These are phyloP conservation scores for Ormia ochracea DNA, from an alignment of 2,888 invertebrate genomes.

Conservation along the genomic window DNA sequence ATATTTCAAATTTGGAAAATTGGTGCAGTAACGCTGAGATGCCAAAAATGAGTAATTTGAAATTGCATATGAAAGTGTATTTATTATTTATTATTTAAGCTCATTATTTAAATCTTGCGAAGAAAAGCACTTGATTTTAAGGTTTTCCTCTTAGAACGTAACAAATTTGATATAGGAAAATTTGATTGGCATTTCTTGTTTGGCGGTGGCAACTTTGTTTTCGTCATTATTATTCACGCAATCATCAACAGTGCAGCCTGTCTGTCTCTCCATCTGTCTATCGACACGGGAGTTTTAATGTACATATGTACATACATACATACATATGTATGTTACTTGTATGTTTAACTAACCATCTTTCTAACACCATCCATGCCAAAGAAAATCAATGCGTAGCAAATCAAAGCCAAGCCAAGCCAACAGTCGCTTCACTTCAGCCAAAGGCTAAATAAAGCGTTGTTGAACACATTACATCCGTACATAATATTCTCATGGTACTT, in stretches of 20 bases:
- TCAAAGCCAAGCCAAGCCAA: slow-evolving; percentile 37
- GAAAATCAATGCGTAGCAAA: slow-evolving; percentile 28
- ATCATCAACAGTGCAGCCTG: slow-evolving; percentile 24
- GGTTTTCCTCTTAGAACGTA: no score
- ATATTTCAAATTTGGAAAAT: no score
- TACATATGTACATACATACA: no score
- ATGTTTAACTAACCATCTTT: slow-evolving; percentile 44
- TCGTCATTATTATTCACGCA: slow-evolving; percentile 49
- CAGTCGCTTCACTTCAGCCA: slow-evolving; percentile 40
- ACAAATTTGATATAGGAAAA: no score
- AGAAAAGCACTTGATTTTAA: no score
- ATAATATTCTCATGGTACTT: slow-evolving; percentile 20
- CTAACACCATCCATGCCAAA: slow-evolving; percentile 40
- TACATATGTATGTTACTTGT: background rate
- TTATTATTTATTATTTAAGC: no score
- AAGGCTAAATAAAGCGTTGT: slow-evolving; percentile 43
- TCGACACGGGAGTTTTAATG: background rate
- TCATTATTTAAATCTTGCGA: no score
- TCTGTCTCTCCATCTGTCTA: background rate
- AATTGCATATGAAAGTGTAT: no score
- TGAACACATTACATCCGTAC: slow-evolving; percentile 25
- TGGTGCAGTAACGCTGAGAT: no score
- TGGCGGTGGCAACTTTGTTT: no score
- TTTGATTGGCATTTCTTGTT: no score
- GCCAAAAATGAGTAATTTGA: no score